Conservation (phyloP, 2,113 vertebrate species). For the Gambusia holbrooki region DNA sequence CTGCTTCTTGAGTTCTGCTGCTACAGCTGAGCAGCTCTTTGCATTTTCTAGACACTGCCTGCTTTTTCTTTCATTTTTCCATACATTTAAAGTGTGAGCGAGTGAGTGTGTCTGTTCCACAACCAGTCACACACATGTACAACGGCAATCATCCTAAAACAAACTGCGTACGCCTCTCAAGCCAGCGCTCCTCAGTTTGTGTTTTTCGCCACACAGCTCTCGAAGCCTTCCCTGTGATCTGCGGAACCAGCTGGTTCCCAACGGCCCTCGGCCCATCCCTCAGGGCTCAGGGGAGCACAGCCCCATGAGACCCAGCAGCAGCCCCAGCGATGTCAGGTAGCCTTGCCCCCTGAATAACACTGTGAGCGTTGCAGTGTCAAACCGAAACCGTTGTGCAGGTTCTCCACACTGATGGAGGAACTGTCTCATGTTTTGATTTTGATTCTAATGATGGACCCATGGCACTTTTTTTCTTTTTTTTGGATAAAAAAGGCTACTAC, state of each 20-base stretch:
- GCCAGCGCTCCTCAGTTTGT: conserved; percentile 82
- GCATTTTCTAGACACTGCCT: conserved; percentile 9
- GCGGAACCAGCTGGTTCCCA: conserved; percentile 87
- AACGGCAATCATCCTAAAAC: conserved; percentile 38
- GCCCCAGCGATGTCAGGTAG: conserved; percentile 95
- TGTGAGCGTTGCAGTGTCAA: conserved; percentile 4
- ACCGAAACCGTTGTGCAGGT: background rate
- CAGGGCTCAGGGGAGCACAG: conserved; percentile 80
- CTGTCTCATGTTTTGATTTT: conserved; percentile 13
- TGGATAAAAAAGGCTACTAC: background rate
- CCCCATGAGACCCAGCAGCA: conserved; percentile 85
- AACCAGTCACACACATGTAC: conserved; percentile 27
- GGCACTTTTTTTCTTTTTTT: background rate
- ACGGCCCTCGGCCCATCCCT: conserved; percentile 84
- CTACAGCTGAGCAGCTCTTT: conserved; percentile 14
- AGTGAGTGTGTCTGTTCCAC: conserved; percentile 28
- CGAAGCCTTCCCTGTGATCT: conserved; percentile 90
- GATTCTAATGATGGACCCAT: too few relatives aligned
- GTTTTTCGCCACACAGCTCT: conserved; percentile 88
- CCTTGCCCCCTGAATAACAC: conserved; percentile 39
- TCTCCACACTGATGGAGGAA: conserved; percentile 14
- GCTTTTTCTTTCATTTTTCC: background rate
- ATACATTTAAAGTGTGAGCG: background rate
- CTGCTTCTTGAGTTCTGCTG: conserved; percentile 15
- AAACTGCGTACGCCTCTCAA: conserved; percentile 32